Evolutionary conservation across 2,113 vertebrate genomes (phyloP), one percentile per base, ranked within the genome.

Genomic region (Ceyx margarethae): DNA sequence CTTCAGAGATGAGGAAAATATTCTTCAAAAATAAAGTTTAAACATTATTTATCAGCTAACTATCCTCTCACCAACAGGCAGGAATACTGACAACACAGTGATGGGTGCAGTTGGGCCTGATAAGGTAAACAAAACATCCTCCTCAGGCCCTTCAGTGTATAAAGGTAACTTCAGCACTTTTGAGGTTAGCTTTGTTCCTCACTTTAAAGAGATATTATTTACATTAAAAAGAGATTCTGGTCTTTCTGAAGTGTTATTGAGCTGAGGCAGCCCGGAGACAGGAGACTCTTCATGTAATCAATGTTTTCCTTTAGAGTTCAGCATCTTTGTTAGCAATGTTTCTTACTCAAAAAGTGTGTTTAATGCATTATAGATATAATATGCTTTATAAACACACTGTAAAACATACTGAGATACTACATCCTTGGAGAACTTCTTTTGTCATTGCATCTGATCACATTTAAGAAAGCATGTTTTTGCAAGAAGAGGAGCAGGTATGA

Each of bases 191-290:
- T 79, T 51, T 85, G 26, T 51, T 81, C 33, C 64, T 51, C 25
- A 58, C 46, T 93, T 84, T 85, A 94, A 93, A 94, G 75, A 1
- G 4, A 37, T 46, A 21, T 18, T 33, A 77, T 90, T 94, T 90
- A 68, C 77, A 79, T 73, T 87, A 86, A 65, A 95, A 95, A 93
- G 42, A 65, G 28, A 65, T 8, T 45, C 62, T 65, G 62, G 35
- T 71, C 25, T 42, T 77, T 91, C 71, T 91, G 84, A 94, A 94
- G 45, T 93, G 37, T 53, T 79, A 54, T 8, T 84, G 78, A 90
- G 28, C 22, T 73, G 28, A 86, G 20, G 28, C 54, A 81, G 62
- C 64, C 74, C 62, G 71, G 21, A 69, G 46, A 46, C 53, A 86
- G 58, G 37, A 86, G 31, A 54, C 13, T 26, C 35, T 72, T 86